Percentiles rank a stretch among this genome's conserved stretches.
phyloP scores from a whole-genome alignment of 2,113 vertebrate species.

The Psittacula cyanocephala region DNA sequence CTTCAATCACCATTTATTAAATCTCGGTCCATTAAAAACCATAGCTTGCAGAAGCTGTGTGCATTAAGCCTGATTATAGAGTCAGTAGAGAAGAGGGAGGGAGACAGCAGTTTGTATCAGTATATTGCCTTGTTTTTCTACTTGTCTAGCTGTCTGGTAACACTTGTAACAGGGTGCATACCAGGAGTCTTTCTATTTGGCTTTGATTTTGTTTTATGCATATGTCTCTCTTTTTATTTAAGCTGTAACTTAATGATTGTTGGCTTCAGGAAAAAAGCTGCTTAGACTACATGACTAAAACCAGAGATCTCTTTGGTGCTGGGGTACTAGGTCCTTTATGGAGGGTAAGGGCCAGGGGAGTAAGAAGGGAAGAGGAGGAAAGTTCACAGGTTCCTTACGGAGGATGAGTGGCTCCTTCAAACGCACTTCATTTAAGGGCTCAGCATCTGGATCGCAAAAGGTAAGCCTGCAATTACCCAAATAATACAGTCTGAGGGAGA shows the following conservation, averaged over 20 bases:
- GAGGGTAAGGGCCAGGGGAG: constrained; percentile 60
- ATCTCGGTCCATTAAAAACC: constrained; percentile 92
- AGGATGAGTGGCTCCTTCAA: constrained; percentile 85
- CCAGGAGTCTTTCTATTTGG: background rate
- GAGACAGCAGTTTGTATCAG: constrained; percentile 68
- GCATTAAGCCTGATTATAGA: constrained; percentile 96
- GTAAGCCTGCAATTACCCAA: constrained; percentile 74
- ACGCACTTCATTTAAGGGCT: constrained; percentile 88
- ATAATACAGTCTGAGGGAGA: background rate
- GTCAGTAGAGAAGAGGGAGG: constrained; percentile 71
- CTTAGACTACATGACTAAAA: background rate
- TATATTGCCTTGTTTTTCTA: constrained; percentile 77
- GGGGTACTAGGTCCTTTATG: constrained; percentile 40
- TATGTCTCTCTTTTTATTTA: background rate
- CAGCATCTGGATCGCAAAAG: constrained; percentile 90
- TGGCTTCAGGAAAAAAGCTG: background rate
- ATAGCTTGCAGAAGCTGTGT: constrained; percentile 81
- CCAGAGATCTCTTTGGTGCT: constrained; percentile 28
- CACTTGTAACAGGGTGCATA: constrained; percentile 8
- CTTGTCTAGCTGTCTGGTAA: constrained; percentile 58
- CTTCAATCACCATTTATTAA: constrained; percentile 99
- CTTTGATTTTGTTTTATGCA: background rate
- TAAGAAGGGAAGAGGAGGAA: constrained; percentile 48
- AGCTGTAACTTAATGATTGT: background rate
- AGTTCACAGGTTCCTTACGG: constrained; percentile 64